Evolutionary conservation across 1,140 invertebrate genomes (phyloP), one percentile per base, ranked within the genome.

Genomic region (Cotesia vestalis): DNA sequence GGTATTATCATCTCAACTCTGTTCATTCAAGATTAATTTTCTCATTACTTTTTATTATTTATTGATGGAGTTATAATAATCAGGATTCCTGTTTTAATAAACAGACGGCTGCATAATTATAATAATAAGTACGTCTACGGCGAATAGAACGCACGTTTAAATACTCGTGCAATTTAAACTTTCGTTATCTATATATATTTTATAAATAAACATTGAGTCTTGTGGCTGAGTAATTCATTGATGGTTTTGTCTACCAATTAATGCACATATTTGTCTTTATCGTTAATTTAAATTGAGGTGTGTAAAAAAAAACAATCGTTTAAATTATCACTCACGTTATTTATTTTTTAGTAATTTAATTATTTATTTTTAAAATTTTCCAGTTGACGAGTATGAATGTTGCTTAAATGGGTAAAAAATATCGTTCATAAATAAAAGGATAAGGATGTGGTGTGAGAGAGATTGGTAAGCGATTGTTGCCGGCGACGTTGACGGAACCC

Each of bases 381-480:
- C 52, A n/a, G 17, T 64, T 64, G 2, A 57, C 2, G 5, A 61
- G 8, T 20, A 61, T 27, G 27, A 27, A 27, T 27, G 27, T 27
- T 27, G 27, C 27, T 27, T 27, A 27, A 27, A 27, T 27, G 27
- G 27, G 2, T 27, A 27, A 27, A 27, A 27, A 27, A 61, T 4
- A 60, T 9, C 20, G 9, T 20, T 9, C 46, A 64, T 40, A 40
- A 5, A 64, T 64, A 64, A 34, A 64, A 64, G 38, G 12, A 64
- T 64, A 38, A 77, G 80, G 80, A 82, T 82, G 81, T 80, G 75
- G 72, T 73, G 60, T 62, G 70, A 74, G 74, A 61, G 70, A 74
- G 74, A 61, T 75, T 79, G 79, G 81, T 80, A 75, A 60, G 63
- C 75, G 76, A 80, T 82, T 79, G 81, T 73, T 72, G 73, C 73